phyloP scores from a whole-genome alignment of 2,113 vertebrate species.

The Mastomys coucha region DNA sequence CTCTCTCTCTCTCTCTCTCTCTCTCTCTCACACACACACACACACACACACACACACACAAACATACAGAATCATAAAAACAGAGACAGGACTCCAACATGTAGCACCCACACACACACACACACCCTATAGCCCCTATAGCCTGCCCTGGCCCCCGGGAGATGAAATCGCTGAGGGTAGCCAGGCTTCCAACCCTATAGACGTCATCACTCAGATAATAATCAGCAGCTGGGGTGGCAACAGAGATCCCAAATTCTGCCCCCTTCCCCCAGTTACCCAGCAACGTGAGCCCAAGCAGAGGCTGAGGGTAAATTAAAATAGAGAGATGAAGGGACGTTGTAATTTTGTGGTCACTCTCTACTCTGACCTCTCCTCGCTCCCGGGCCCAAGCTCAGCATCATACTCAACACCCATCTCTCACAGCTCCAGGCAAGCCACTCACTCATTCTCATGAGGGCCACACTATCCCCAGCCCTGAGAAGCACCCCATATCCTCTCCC shows the following conservation, averaged over 20 bases:
- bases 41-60: neutral
- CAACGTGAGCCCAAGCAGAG: slow-evolving; percentile 40
- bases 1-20: neutral
- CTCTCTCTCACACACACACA: neutral
- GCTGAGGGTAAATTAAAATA: slow-evolving; percentile 70
- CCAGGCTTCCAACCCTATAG: neutral
- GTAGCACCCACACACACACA: too few species aligned
- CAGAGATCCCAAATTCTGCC: slow-evolving; percentile 23
- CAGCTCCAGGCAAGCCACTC: neutral
- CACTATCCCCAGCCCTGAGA: neutral
- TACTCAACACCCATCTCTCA: neutral
- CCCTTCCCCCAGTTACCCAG: slow-evolving; percentile 50
- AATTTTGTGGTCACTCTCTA: slow-evolving; percentile 66
- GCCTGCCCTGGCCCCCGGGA: neutral
- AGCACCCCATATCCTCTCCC: neutral
- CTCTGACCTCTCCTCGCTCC: slow-evolving; percentile 51
- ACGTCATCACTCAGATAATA: slow-evolving; percentile 34
- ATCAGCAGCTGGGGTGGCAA: neutral
- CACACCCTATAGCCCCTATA: neutral
- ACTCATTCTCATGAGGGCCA: fast-evolving
- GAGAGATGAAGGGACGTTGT: slow-evolving; percentile 54
- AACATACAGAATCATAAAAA: neutral
- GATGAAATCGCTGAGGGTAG: neutral
- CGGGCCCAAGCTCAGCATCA: neutral
- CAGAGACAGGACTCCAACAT: neutral